Evolutionary conservation across 2,888 invertebrate genomes (phyloP).

Genomic region (Sialis fuliginosa): DNA sequence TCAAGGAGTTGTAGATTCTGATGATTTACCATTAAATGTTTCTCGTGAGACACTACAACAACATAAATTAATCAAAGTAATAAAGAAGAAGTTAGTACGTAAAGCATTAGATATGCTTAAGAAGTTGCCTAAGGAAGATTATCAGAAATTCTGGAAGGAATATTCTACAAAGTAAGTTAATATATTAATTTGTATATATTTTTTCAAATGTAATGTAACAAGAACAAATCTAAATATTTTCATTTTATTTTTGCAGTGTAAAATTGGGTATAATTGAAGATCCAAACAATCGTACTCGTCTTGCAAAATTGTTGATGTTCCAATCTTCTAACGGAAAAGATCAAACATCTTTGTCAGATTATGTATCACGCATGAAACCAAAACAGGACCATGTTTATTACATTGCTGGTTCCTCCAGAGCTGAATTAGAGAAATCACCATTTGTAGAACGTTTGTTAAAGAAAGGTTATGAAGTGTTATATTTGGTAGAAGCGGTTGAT

Average conservation of each 20-base stretch:
- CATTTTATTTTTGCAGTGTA: constrained; percentile 24
- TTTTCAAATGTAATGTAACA: background rate
- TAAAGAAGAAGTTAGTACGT: constrained; percentile 95
- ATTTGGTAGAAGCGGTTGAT: constrained; percentile 90
- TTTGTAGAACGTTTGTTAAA: constrained; percentile 87
- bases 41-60: constrained; percentile 96
- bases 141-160: constrained; percentile 95
- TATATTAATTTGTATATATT: background rate
- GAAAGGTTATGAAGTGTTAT: constrained; percentile 91
- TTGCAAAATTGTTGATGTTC: constrained; percentile 90
- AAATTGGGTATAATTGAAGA: constrained; percentile 97
- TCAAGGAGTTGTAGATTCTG: constrained; percentile 94
- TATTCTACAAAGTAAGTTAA: constrained; percentile 70
- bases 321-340: constrained; percentile 52
- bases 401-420: constrained; percentile 76
- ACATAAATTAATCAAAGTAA: constrained; percentile 96
- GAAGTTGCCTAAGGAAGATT: constrained; percentile 80
- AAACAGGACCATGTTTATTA: constrained; percentile 92
- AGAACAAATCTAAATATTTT: background rate
- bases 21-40: constrained; percentile 95
- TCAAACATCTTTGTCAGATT: constrained; percentile 66
- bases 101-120: constrained; percentile 97
- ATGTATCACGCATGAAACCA: constrained; percentile 88
- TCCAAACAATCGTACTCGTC: constrained; percentile 83
- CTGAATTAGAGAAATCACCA: constrained; percentile 79